Evolutionary conservation across 2,113 vertebrate species (phyloP), one percentile per base, ranked within the genome.

Genomic region (Manacus vitellinus): DNA sequence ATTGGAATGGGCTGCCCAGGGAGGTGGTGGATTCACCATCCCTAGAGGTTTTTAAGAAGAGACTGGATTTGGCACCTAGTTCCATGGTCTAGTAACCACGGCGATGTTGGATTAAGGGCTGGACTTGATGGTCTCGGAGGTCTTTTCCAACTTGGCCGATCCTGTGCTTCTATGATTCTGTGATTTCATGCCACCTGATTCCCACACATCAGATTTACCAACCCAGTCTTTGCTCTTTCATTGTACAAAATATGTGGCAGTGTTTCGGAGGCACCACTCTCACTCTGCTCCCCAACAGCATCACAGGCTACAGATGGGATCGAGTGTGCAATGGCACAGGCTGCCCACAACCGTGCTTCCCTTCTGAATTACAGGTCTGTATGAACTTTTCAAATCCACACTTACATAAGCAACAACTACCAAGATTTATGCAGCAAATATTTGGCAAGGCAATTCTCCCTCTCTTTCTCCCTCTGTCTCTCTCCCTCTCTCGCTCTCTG

Each of bases 201-300:
- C 43, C 43, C 33, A 71, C 17, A 72, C 2, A 27, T 9, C 21
- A 39, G 49, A 47, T 61, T 28, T 83, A n/a, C 70, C 17, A 75
- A 27, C 3, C 24, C 23, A 27, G 12, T 10, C 35, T 31, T 72
- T 4, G 17, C 17, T 25, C 44, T 49, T 56, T 33, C 39, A 31
- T 2, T 6, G 39, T 27, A 55, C 8, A 54, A 46, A 80, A 77
- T 0, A 0, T 9, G 12, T 19, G 9, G 21, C 31, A 52, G n/a
- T 0, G 0, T 80, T 65, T 78, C 2, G 4, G 70, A 73, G 27
- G 6, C 1, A 3, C 4, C 0, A 0, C 6, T 52, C 56, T 61
- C 5, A 4, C 28, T 35, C 17, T 0, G 0, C 19, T 68, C 14
- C 44, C n/a, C 1, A 4, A 14, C 18, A 37, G 12, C 33, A 54